Percentiles rank a stretch among this genome's conserved stretches.
Evolutionary conservation across 2,888 invertebrate species (phyloP).

Genomic region (Lasioglossum marginatum): DNA sequence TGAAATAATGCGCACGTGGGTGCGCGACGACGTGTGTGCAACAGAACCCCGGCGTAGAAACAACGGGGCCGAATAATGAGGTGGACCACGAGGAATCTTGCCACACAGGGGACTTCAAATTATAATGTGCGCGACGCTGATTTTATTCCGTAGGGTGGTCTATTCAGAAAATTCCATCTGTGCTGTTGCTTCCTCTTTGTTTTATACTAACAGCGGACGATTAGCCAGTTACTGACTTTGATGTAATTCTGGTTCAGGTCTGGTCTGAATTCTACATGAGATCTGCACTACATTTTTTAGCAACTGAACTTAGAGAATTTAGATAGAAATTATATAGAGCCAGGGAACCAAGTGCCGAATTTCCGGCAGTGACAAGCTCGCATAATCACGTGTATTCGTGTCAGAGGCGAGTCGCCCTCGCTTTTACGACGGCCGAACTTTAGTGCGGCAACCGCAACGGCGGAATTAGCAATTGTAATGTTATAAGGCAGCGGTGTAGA

Average conservation of each 20-base stretch:
- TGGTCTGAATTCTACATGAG: too few relatives aligned
- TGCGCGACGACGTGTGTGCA: constrained; percentile 42
- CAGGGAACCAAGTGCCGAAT: constrained; percentile 32
- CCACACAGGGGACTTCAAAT: constrained; percentile 7
- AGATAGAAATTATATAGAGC: neutral
- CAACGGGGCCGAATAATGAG: constrained; percentile 53
- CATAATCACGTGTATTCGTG: constrained; percentile 63
- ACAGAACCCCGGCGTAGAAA: constrained; percentile 30
- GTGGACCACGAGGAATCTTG: constrained; percentile 34
- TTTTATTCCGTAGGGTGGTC: constrained; percentile 5
- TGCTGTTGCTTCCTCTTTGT: neutral
- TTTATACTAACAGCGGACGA: neutral
- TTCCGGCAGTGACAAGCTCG: constrained; percentile 60
- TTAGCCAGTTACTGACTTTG: neutral
- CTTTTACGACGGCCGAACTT: constrained; percentile 82
- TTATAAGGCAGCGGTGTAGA: constrained; percentile 77
- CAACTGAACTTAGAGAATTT: too few relatives aligned
- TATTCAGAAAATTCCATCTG: constrained; percentile 12
- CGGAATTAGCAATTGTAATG: constrained; percentile 84
- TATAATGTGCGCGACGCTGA: neutral
- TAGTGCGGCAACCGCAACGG: constrained; percentile 79
- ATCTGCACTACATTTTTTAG: too few relatives aligned
- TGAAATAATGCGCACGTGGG: constrained; percentile 58
- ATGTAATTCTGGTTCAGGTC: too few relatives aligned
- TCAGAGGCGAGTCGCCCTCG: constrained; percentile 76